Conservation (phyloP, 2,113 vertebrate genomes). For the Corapipo altera region DNA sequence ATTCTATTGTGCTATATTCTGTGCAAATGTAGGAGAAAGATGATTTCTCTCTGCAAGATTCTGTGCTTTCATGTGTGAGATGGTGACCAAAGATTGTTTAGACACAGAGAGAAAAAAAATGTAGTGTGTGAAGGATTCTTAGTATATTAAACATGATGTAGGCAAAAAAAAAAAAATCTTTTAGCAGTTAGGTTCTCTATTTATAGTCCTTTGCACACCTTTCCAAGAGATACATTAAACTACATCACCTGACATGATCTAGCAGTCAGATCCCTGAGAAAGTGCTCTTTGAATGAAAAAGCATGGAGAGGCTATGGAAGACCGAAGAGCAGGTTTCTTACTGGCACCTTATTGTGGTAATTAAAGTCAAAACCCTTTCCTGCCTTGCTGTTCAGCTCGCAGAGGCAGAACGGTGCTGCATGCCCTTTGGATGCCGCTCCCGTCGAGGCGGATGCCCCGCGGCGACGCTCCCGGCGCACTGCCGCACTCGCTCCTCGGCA, state of each 20-base stretch:
- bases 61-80: neutral
- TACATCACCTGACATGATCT: neutral
- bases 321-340: neutral
- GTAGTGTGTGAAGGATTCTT: neutral
- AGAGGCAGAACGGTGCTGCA: neutral
- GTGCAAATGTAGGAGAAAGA: neutral
- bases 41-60: neutral
- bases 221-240: neutral
- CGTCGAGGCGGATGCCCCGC: neutral
- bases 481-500: neutral
- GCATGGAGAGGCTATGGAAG: neutral
- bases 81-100: neutral
- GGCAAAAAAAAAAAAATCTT: neutral
- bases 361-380: neutral
- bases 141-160: neutral
- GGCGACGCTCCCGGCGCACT: neutral
- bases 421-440: neutral
- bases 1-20: neutral
- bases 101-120: neutral
- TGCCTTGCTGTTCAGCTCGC: neutral
- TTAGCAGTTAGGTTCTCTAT: neutral
- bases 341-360: neutral
- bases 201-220: constrained; percentile 30
- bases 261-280: neutral
- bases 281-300: neutral